These are phyloP conservation scores for Aurelia sp. DNA, from an alignment of 30 jellyfish, hydroid and myxozoan genomes.

Conservation along the genomic window DNA sequence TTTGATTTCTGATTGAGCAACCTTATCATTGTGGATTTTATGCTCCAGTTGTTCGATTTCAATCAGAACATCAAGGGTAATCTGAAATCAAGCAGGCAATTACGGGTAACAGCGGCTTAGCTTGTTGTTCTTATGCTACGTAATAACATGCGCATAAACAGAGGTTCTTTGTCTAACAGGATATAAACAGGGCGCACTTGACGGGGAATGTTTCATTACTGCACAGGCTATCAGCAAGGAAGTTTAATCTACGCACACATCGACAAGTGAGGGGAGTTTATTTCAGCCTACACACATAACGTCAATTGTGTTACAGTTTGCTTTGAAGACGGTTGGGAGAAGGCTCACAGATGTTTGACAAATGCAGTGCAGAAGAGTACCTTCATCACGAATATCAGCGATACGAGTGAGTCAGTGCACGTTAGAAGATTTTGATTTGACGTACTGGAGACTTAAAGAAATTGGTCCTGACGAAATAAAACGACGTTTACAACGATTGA, in stretches of 20 bases:
- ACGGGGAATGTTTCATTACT: too few relatives aligned
- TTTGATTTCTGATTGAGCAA: conserved; percentile 1
- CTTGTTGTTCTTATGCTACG: not conserved
- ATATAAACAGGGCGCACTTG: too few relatives aligned
- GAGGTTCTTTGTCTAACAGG: too few relatives aligned
- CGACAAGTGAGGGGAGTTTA: too few relatives aligned
- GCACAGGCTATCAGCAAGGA: too few relatives aligned
- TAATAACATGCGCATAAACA: too few relatives aligned
- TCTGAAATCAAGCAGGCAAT: conserved; percentile 12
- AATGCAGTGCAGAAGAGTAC: not conserved
- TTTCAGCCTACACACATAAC: too few relatives aligned
- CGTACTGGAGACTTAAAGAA: conserved; percentile 22
- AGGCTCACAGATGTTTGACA: not conserved
- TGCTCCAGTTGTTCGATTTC: conserved; percentile 13
- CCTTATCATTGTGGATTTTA: conserved; percentile 9
- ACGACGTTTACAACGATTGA: not conserved
- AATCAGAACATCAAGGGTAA: conserved; percentile 6
- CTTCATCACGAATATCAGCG: too few relatives aligned
- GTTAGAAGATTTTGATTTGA: conserved; percentile 31
- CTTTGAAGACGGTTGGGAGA: not conserved
- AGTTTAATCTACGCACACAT: too few relatives aligned
- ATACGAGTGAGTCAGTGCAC: conserved; percentile 25
- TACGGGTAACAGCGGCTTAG: not conserved
- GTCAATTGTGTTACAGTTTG: too few relatives aligned
- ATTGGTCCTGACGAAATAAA: conserved; percentile 36